Evolutionary conservation across 2,797 vertebrate genomes (phyloP).

Genomic region (Esox masquinongy): DNA sequence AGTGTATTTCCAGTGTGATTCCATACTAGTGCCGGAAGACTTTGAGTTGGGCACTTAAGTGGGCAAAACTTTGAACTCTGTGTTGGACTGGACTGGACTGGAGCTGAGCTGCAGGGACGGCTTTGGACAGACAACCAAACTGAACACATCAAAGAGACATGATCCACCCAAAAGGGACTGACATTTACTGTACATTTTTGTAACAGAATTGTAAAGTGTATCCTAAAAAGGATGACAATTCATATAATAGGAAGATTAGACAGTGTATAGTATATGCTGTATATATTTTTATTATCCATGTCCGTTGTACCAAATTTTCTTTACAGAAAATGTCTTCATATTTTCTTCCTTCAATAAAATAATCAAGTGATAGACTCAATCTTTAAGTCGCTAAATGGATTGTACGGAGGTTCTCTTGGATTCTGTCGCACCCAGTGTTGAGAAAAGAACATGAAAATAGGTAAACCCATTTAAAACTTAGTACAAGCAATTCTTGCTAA

Average conservation of each 20-base stretch:
- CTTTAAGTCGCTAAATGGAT: conserved; percentile 28
- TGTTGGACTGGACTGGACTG: conserved; percentile 13
- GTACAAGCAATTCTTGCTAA: conserved; percentile 35
- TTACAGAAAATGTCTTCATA: conserved; percentile 37
- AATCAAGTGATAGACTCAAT: neutral
- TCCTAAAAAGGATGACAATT: conserved; percentile 48
- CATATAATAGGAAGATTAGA: conserved; percentile 58
- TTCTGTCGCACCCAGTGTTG: conserved; percentile 18
- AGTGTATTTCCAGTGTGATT: conserved; percentile 84
- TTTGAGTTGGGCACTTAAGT: conserved; percentile 50
- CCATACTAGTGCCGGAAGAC: conserved; percentile 24
- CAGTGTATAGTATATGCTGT: conserved; percentile 67
- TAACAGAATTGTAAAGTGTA: conserved; percentile 52
- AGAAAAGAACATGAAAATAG: conserved; percentile 17
- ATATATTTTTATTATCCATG: conserved; percentile 67
- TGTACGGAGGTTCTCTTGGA: conserved; percentile 12
- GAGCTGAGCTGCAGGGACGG: conserved; percentile 59
- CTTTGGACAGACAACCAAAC: conserved; percentile 54
- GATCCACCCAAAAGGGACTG: conserved; percentile 54
- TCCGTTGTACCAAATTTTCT: conserved; percentile 56
- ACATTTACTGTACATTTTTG: conserved; percentile 57
- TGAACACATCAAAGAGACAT: conserved; percentile 37
- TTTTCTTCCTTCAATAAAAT: conserved; percentile 32
- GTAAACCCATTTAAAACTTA: neutral
- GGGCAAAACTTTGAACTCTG: conserved; percentile 62